These are phyloP conservation scores for Perognathus longimembris DNA, from an alignment of 2,113 vertebrate species.

Conservation along the genomic window DNA sequence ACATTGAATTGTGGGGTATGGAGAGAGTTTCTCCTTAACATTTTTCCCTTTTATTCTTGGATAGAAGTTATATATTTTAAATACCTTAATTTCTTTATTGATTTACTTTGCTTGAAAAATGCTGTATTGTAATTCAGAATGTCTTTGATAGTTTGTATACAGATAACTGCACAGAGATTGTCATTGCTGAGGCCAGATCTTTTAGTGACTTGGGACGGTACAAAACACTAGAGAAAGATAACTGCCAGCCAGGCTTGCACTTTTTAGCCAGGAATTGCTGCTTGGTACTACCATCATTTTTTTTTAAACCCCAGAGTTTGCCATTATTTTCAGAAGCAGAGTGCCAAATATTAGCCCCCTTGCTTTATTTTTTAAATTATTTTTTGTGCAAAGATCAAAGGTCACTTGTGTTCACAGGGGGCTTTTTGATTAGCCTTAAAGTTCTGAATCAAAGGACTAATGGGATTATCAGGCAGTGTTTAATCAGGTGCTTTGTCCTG, in stretches of 20 bases:
- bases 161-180: slow-evolving; percentile 98
- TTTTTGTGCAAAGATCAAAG: slow-evolving; percentile 71
- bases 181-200: slow-evolving; percentile 96
- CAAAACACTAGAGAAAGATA: slow-evolving; percentile 92
- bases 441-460: slow-evolving; percentile 80
- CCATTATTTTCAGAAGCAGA: slow-evolving; percentile 84
- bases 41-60: slow-evolving; percentile 54
- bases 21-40: slow-evolving; percentile 77
- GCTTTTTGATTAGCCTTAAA: slow-evolving; percentile 87
- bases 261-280: slow-evolving; percentile 87
- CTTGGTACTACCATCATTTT: slow-evolving; percentile 83
- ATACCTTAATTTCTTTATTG: slow-evolving; percentile 83
- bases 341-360: slow-evolving; percentile 78
- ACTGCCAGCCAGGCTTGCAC: slow-evolving; percentile 89
- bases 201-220: slow-evolving; percentile 93
- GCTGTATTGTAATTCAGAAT: slow-evolving; percentile 90
- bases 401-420: slow-evolving; percentile 67
- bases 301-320: slow-evolving; percentile 79
- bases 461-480: slow-evolving; percentile 81
- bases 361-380: slow-evolving; percentile 67
- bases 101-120: slow-evolving; percentile 85
- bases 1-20: slow-evolving; percentile 84
- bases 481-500: slow-evolving; percentile 86
- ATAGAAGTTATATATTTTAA: slow-evolving; percentile 79
- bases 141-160: slow-evolving; percentile 95